Base-by-base conservation (phyloP, 1,140 invertebrate genomes). In the Drosophila lacteicornis region DNA sequence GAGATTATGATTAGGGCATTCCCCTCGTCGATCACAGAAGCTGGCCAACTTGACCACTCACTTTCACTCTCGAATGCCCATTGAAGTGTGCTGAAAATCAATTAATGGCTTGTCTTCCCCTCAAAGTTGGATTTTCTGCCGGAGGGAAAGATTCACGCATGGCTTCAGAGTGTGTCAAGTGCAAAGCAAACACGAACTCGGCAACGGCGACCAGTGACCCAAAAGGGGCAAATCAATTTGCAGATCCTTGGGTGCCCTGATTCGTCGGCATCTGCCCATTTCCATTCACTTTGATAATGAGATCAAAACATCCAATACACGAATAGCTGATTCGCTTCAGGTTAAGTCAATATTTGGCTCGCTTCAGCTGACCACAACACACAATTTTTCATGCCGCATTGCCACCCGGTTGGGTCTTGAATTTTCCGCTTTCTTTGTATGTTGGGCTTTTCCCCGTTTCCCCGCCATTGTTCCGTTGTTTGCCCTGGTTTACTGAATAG, bases 321-420 rank as follows among this genome's bases (percentile, higher is more conserved):
- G 55, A 45, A 53, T 60, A 77, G 74, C 61, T 67, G 55, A 80
- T 50, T 73, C 22, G 69, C 45, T 43, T 59, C 68, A 66, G 80
- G 84, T 80, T 87, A 76, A 78, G 68, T 76, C 86, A 87, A 87
- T 87, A 87, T 87, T 88, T 87, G 77, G 56, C 61, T 80, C 65
- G 61, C 62, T 74, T 60, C 73, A 87, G 68, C 78, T 82, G 82
- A 86, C 83, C 83, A 87, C 83, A 82, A 88, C 71, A 80, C 77
- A 75, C 84, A 80, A 87, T 88, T 81, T 73, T 87, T 87, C 70
- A 88, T 87, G 84, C 84, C 84, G 84, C 84, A 87, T 71, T 87
- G 83, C 83, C 33, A 11, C 9, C 77, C 79, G 67, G 53, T 63
- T 59, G 46, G 67, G 15, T 40, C 17, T 50, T 56, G 36, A 68